Base-by-base conservation (phyloP, 2,888 invertebrate genomes). In the Nudaria mundana region DNA sequence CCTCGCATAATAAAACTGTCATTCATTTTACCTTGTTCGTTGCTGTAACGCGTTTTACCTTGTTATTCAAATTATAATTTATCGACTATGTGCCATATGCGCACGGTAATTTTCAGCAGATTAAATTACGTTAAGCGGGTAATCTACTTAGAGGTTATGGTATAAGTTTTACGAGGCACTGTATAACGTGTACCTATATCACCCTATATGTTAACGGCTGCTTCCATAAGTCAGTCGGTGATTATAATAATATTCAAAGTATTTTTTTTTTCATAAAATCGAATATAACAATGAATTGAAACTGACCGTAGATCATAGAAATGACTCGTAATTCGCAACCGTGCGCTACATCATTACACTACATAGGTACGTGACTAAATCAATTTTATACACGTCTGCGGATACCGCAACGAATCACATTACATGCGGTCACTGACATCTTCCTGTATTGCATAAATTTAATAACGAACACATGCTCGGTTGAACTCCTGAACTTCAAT, bases 351-450 rank as follows among this genome's bases (percentile, higher is more conserved):
- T 18, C 16, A 34, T 48, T 57, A 52, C 52, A 52, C 59, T 53
- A 54, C 46, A 59, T 65, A 69, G 58, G 56, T 62, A 60, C 54
- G 51, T 61, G 66, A 64, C 65, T 71, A 76, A 81, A 81, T 81
- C 78, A 82, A 79, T 81, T 80, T 80, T 76, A 71, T 73, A 72
- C 71, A 71, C 73, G 68, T 69, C 71, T 58, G 70, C 66, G 77
- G 71, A 81, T 74, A 81, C 76, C 79, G 66, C 74, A 74, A 51
- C 76, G 80, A 81, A 79, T 82, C 76, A 57, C 57, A 73, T 82
- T 81, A 81, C 81, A 65, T 74, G 75, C 79, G 80, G 82, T 80
- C 81, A 80, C 74, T 81, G 80, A 76, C 82, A 74, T 79, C 71
- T 76, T 77, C 72, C 74, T 71, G 71, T 72, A 66, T 78, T 79